Base-by-base conservation (phyloP, 2,888 invertebrate genomes). In the Thecophora atra region DNA sequence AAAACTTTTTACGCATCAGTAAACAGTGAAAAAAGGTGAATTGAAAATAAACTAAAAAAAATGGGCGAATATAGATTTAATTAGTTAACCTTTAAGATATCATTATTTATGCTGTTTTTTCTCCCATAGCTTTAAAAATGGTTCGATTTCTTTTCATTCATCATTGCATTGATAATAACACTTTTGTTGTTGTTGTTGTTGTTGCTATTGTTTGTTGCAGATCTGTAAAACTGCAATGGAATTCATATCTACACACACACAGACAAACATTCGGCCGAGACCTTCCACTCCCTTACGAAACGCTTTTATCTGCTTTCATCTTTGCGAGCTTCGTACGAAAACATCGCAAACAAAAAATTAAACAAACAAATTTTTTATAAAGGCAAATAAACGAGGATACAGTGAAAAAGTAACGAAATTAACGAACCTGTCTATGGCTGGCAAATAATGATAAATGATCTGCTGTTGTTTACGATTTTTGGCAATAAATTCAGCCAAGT, bases 381-480 rank as follows among this genome's bases (percentile, higher is more conserved):
- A 7, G 28, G 28, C 19, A 19, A 26, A n/a, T 5, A 24, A 56
- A n/a, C 19, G 26, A 52, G 5, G 19, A 56, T 21, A 26, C 3
- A 47, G 24, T 58, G 26, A 58, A 64, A 44, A 63, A 8, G 37
- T 37, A 64, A 24, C 15, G 17, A 47, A 64, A 26, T 13, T 47
- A 47, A 26, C 44, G 54, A 24, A 54, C 67, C 67, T 67, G 42
- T 42, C 54, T 37, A 7, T 2, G 21, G 54, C 21, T 67, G 42
- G 42, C 56, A 47, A 69, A 62, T 51, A 64, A 64, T 70, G 70
- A 70, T 70, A 63, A 70, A 70, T 58, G 24, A 58, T 70, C 44
- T 37, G n/a, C 11, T 52, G 42, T 64, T 69, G 60, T 69, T 60
- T 69, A 62, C 69, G 62, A 69, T 60, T 47, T 64, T 69, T 51